Conservation (phyloP, 2,797 vertebrate species). For the Rhynchonycteris naso region DNA sequence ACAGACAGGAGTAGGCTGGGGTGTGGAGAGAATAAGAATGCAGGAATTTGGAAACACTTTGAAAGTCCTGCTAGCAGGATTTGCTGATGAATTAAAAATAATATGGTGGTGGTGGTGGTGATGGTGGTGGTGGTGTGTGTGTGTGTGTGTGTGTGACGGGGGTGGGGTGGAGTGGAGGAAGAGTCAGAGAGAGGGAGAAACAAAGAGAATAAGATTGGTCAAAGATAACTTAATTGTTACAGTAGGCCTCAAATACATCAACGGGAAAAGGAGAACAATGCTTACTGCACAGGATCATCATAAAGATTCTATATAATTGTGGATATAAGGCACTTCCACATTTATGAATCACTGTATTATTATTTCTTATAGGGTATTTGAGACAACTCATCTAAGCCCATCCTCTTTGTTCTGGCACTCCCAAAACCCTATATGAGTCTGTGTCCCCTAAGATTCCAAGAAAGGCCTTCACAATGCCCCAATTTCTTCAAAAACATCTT, state of each 20-base stretch:
- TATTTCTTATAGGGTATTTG: not conserved
- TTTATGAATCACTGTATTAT: not conserved
- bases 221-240: not conserved
- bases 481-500: constrained; percentile 50
- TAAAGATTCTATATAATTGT: not conserved
- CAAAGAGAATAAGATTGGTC: not conserved
- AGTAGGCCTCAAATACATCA: not conserved
- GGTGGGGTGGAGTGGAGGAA: not conserved
- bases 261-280: not conserved
- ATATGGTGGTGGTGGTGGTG: too few relatives aligned
- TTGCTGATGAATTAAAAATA: not conserved
- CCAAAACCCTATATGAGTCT: constrained; percentile 5
- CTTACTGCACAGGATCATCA: not conserved
- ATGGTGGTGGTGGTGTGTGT: not conserved
- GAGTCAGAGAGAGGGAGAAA: not conserved
- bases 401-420: constrained; percentile 38
- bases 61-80: not conserved
- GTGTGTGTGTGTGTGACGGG: not conserved
- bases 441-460: constrained; percentile 45
- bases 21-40: not conserved
- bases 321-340: not conserved
- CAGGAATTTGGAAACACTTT: not conserved
- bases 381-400: constrained; percentile 48
- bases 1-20: not conserved
- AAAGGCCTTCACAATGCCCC: constrained; percentile 36